Evolutionary conservation across 1,140 invertebrate genomes (phyloP), one percentile per base, ranked within the genome.

Genomic region (Arion vulgaris): DNA sequence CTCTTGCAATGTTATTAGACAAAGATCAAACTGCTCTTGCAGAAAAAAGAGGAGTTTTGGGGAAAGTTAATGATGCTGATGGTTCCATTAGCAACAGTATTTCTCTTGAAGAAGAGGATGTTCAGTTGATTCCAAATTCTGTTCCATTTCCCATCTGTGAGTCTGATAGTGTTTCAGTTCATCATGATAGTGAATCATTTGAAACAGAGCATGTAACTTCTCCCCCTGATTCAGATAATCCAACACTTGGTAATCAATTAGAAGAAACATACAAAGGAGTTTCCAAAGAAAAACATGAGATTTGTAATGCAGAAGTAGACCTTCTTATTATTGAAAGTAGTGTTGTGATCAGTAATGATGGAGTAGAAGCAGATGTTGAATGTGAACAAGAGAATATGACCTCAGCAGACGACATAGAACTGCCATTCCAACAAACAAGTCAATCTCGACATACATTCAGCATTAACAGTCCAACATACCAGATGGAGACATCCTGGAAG

Each of bases 391-490:
- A 41, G 5, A 19, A 57, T 57, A 2, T 17, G 1, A 32, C 1
- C 62, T 32, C 28, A 66, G 5, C 62, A 66, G 62, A 66, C n/a
- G 32, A 17, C 28, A 23, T 66, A 7, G 73, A 75, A 28, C 41
- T 53, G 23, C 73, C 73, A 28, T 5, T 49, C 39, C 28, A 19
- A 32, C 28, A 19, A 53, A 49, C 73, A 45, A 11, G 5, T 7
- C 2, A 45, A 9, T n/a, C 73, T 45, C 34, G 78, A 17, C 80
- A 81, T 62, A 74, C 71, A n/a, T 81, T 81, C 71, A 87, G 87
- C 51, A 88, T 89, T 51, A 84, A 89, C 71, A 89, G 88, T 72
- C 87, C 87, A 34, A 85, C 87, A 23, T 81, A 81, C n/a, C 80
- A 81, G 71, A 32, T 36, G 32, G 80, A 81, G 71, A 73, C 15